Conservation (phyloP, 92 coral and sea anemone genomes). For the Anthopleura xanthogrammica region DNA sequence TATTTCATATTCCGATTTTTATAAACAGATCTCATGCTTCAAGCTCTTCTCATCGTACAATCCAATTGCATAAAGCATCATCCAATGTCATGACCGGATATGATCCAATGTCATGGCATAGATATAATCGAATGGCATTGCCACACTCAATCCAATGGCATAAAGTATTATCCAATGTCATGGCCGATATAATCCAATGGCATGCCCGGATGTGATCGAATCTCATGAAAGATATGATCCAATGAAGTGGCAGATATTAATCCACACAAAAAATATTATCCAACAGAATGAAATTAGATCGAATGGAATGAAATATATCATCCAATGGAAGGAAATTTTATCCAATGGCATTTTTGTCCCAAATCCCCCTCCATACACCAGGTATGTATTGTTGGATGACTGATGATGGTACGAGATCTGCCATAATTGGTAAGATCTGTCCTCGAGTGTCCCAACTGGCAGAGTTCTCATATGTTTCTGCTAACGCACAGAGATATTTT, state of each 20-base stretch:
- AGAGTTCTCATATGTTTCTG: background rate
- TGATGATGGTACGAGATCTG: background rate
- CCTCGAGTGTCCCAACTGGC: background rate
- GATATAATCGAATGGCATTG: background rate
- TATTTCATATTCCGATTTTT: too few relatives aligned
- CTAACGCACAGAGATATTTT: background rate
- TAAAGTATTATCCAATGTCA: background rate
- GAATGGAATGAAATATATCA: constrained; percentile 13
- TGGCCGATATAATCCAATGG: background rate
- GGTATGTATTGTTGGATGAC: background rate
- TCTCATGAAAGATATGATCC: background rate
- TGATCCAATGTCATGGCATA: background rate
- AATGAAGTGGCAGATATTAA: background rate
- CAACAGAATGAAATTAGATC: background rate
- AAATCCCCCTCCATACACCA: background rate
- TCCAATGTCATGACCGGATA: constrained; percentile 4
- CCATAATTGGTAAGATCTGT: background rate
- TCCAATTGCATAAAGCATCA: background rate
- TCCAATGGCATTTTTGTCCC: constrained; percentile 12
- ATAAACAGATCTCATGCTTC: background rate
- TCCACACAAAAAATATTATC: too few relatives aligned
- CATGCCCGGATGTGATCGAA: background rate
- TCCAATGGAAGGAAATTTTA: constrained; percentile 5
- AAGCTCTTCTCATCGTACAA: background rate
- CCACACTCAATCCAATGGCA: constrained; percentile 11